Conservation (phyloP, 2,113 vertebrate genomes). For the Cnemophilus loriae region DNA sequence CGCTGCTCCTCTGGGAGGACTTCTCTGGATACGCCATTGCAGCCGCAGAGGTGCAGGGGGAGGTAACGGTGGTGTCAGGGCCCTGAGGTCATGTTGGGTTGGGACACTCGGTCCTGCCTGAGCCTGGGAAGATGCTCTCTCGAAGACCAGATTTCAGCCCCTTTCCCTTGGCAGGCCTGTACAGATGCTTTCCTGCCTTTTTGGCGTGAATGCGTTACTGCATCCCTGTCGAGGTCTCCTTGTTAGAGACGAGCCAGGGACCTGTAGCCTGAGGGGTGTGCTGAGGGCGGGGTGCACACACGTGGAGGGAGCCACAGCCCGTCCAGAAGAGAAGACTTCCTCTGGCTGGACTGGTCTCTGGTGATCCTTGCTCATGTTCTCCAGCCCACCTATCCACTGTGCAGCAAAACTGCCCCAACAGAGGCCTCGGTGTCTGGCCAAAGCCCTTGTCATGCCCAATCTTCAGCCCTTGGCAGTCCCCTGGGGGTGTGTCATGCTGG, state of each 20-base stretch:
- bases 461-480: not conserved
- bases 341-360: not conserved
- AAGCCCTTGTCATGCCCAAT: accelerated
- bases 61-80: slow-evolving; percentile 72
- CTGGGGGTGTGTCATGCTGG: accelerated
- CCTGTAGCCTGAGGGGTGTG: not conserved
- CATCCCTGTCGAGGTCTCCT: not conserved
- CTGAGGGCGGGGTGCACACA: not conserved
- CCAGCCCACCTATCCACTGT: not conserved
- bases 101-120: not conserved
- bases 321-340: not conserved
- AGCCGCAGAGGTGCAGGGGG: slow-evolving; percentile 84
- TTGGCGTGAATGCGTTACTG: not conserved
- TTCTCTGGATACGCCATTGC: slow-evolving; percentile 91
- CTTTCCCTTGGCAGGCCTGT: not conserved
- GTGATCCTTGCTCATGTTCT: not conserved
- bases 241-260: not conserved
- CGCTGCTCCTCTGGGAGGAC: slow-evolving; percentile 94
- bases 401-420: not conserved
- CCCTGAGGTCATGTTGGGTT: not conserved
- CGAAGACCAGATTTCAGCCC: not conserved
- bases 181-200: not conserved
- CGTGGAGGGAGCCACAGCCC: not conserved
- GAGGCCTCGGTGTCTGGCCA: not conserved
- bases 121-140: not conserved